Evolutionary conservation across 2,888 invertebrate genomes (phyloP).

Genomic region (Rhorus exstirpatorius): DNA sequence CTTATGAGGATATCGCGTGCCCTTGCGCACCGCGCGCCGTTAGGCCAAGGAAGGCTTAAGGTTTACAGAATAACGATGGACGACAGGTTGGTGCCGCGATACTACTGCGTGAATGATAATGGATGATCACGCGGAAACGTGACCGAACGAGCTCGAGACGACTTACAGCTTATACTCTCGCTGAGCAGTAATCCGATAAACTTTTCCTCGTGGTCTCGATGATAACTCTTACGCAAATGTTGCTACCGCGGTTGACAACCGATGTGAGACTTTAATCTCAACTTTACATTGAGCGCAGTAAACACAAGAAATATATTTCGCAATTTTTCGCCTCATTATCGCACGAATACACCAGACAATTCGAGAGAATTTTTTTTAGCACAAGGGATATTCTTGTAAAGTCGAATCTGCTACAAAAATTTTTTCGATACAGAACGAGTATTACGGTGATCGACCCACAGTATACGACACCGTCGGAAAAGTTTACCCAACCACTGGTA

Average conservation of each 20-base stretch:
- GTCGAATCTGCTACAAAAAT: too few species aligned
- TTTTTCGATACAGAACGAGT: too few species aligned
- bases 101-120: conserved; percentile 66
- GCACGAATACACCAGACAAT: too few species aligned
- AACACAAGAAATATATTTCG: too few species aligned
- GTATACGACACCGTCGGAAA: not conserved
- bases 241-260: not conserved
- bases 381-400: too few species aligned
- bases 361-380: too few species aligned
- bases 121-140: conserved; percentile 61
- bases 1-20: conserved; percentile 70
- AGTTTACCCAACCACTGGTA: not conserved
- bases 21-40: not conserved
- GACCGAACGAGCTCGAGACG: conserved; percentile 45
- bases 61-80: conserved; percentile 54
- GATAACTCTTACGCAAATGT: not conserved
- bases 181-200: conserved; percentile 36
- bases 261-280: not conserved
- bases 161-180: conserved; percentile 41
- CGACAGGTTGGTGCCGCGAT: conserved; percentile 22
- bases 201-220: conserved; percentile 27
- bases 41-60: not conserved
- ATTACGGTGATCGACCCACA: too few species aligned
- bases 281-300: not conserved
- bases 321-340: not conserved